A percentile compares a stretch with the other conserved stretches of the same genome.
These are phyloP conservation scores for Choreutis nemorana DNA, from an alignment of 2,888 invertebrate genomes.

Conservation along the genomic window DNA sequence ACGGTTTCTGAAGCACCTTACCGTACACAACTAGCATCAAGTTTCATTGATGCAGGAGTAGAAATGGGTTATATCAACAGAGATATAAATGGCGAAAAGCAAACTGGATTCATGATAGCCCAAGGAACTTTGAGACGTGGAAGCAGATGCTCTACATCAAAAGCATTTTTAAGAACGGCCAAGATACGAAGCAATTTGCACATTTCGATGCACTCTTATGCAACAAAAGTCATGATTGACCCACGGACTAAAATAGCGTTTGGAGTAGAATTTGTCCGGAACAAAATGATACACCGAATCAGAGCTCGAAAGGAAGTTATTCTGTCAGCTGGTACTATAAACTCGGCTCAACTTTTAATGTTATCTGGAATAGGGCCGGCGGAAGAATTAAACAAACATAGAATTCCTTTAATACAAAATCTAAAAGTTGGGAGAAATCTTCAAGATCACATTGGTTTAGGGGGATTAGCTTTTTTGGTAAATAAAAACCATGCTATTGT, in stretches of 20 bases:
- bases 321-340: slow-evolving; percentile 89
- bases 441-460: slow-evolving; percentile 89
- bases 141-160: slow-evolving; percentile 86
- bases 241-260: slow-evolving; percentile 78
- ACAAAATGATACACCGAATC: slow-evolving; percentile 75
- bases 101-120: slow-evolving; percentile 89
- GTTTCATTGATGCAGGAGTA: slow-evolving; percentile 83
- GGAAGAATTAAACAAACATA: slow-evolving; percentile 73
- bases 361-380: slow-evolving; percentile 87
- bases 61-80: slow-evolving; percentile 87
- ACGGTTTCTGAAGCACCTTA: slow-evolving; percentile 89
- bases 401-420: slow-evolving; percentile 83
- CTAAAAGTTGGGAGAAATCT: slow-evolving; percentile 85
- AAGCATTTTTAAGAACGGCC: slow-evolving; percentile 85
- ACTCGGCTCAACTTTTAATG: slow-evolving; percentile 94
- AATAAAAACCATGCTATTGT: slow-evolving; percentile 82
- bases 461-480: slow-evolving; percentile 84
- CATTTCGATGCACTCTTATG: slow-evolving; percentile 83
- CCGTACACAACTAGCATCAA: slow-evolving; percentile 82
- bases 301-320: slow-evolving; percentile 88
- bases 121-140: slow-evolving; percentile 83
- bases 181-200: slow-evolving; percentile 83
- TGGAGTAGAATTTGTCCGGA: slow-evolving; percentile 82
- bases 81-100: slow-evolving; percentile 87
- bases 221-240: slow-evolving; percentile 77